phyloP scores from a whole-genome alignment of 2,113 vertebrate genomes.

The Psettodes erumei region DNA sequence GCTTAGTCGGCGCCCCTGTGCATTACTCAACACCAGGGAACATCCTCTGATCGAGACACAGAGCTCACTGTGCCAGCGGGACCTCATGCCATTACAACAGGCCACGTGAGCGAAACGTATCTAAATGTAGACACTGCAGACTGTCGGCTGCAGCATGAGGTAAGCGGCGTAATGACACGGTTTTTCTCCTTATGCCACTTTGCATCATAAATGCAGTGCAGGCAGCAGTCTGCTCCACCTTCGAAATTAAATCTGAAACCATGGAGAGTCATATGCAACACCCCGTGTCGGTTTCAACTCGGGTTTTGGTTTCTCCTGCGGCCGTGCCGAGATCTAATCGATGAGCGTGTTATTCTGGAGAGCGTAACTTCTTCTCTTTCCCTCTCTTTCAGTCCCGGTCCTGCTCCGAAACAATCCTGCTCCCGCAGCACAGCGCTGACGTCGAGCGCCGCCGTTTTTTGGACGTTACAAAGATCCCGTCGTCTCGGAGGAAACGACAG shows the following conservation, averaged over 20 bases:
- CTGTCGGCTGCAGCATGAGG: conserved; percentile 15
- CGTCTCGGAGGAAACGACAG: conserved; percentile 61
- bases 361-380: neutral
- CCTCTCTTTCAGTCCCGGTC: neutral
- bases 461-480: conserved; percentile 35
- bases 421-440: neutral
- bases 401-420: neutral
- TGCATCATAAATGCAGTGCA: conserved; percentile 56
- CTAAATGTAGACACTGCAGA: conserved; percentile 47
- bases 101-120: conserved; percentile 32
- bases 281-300: conserved; percentile 4
- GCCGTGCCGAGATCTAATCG: conserved; percentile 1
- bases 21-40: conserved; percentile 15
- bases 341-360: conserved; percentile 5
- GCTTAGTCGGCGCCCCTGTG: neutral
- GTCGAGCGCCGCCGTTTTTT: conserved; percentile 13
- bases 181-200: conserved; percentile 40
- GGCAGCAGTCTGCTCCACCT: conserved; percentile 29
- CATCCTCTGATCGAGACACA: neutral
- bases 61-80: neutral
- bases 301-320: conserved; percentile 30
- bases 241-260: conserved; percentile 43
- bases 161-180: conserved; percentile 56
- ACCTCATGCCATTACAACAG: conserved; percentile 20
- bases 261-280: conserved; percentile 7